Conservation (phyloP, 2,113 vertebrate species). For the Serinus canaria region DNA sequence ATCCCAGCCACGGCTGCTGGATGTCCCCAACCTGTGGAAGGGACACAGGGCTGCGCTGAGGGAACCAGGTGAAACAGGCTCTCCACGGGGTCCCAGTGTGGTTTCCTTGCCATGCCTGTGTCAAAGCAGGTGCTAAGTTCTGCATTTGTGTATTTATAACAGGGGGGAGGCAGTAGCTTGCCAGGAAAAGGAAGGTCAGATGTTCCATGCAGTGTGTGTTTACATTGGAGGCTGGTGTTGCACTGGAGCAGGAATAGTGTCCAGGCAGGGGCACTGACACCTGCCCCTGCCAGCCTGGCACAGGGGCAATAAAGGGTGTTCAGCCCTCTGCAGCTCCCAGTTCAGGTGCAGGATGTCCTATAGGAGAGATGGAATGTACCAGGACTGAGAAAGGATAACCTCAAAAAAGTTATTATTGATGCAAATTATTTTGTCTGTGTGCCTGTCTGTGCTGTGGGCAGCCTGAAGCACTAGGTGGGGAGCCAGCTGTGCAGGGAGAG, state of each 20-base stretch:
- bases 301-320: background rate
- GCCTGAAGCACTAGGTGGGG: background rate
- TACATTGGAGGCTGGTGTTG: background rate
- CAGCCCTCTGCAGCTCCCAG: background rate
- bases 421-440: background rate
- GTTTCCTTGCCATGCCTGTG: background rate
- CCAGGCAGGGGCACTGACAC: background rate
- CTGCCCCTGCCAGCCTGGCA: background rate
- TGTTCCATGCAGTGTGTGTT: background rate
- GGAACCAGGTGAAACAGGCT: background rate
- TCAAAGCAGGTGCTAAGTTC: background rate
- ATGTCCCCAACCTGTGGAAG: background rate
- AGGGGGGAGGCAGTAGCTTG: background rate
- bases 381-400: background rate
- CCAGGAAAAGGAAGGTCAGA: background rate
- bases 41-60: background rate
- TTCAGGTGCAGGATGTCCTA: background rate
- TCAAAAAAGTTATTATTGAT: background rate
- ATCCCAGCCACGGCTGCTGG: background rate
- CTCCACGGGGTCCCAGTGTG: rapidly evolving
- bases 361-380: background rate
- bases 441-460: background rate
- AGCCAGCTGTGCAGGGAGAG: background rate
- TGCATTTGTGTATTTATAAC: background rate
- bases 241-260: background rate